phyloP scores from a whole-genome alignment of 2,797 vertebrate genomes.

The Diceros bicornis region DNA sequence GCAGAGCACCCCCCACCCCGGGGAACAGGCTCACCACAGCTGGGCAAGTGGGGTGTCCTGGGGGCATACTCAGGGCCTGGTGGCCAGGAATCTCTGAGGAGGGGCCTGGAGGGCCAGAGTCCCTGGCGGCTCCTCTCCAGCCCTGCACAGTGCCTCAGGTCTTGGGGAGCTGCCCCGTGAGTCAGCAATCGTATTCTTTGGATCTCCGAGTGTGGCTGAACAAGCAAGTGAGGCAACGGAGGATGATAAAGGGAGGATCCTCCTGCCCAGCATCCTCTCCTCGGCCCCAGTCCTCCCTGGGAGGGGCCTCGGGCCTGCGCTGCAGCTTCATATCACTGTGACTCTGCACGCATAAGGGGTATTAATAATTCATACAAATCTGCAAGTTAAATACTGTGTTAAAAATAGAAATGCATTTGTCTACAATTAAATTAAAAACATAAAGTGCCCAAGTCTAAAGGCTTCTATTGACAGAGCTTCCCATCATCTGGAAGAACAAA shows the following conservation, averaged over 20 bases:
- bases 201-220: background rate
- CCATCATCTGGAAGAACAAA: slow-evolving; percentile 83
- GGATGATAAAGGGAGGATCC: background rate
- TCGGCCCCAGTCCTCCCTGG: background rate
- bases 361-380: slow-evolving; percentile 86
- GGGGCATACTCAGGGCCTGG: background rate
- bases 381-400: slow-evolving; percentile 88
- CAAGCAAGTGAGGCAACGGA: background rate
- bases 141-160: background rate
- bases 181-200: background rate
- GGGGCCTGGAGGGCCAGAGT: background rate
- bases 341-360: background rate
- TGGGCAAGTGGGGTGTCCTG: background rate
- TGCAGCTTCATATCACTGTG: slow-evolving; percentile 30
- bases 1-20: background rate
- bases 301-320: slow-evolving; percentile 35
- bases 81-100: background rate
- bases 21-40: background rate
- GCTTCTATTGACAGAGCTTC: slow-evolving; percentile 78
- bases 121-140: background rate
- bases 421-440: slow-evolving; percentile 84
- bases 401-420: slow-evolving; percentile 84
- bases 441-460: slow-evolving; percentile 81
- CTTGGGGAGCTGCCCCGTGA: background rate
- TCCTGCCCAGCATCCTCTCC: background rate